These are phyloP conservation scores for Myzus persicae DNA, from an alignment of 1,140 invertebrate species.

Conservation along the genomic window DNA sequence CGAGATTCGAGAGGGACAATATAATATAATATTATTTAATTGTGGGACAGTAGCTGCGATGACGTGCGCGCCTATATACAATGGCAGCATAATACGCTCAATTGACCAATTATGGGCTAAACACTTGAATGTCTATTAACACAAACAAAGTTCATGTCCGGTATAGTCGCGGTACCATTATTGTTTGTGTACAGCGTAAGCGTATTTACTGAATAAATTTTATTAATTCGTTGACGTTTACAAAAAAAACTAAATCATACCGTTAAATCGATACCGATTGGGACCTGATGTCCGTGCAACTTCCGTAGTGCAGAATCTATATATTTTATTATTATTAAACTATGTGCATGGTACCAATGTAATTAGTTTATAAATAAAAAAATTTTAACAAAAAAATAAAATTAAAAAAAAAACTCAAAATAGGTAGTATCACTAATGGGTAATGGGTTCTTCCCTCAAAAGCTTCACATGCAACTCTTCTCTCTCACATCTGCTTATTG, in stretches of 20 bases:
- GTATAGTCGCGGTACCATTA: background rate
- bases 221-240: background rate
- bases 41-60: background rate
- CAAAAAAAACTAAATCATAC: background rate
- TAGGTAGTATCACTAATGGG: no score
- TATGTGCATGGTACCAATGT: no score
- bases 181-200: background rate
- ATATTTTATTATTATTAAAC: no score
- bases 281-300: background rate
- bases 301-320: background rate
- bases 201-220: background rate
- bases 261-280: background rate
- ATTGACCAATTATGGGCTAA: slow-evolving; percentile 16
- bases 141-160: slow-evolving; percentile 8
- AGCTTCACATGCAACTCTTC: no score
- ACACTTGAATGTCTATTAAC: slow-evolving; percentile 11
- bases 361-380: no score
- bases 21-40: background rate
- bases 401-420: no score
- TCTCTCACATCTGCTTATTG: no score
- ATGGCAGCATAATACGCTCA: background rate
- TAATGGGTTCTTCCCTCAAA: no score
- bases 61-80: background rate
- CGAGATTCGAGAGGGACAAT: background rate
- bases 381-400: no score